Evolutionary conservation across 2,113 vertebrate species (phyloP).

Genomic region (Scolopax mira): DNA sequence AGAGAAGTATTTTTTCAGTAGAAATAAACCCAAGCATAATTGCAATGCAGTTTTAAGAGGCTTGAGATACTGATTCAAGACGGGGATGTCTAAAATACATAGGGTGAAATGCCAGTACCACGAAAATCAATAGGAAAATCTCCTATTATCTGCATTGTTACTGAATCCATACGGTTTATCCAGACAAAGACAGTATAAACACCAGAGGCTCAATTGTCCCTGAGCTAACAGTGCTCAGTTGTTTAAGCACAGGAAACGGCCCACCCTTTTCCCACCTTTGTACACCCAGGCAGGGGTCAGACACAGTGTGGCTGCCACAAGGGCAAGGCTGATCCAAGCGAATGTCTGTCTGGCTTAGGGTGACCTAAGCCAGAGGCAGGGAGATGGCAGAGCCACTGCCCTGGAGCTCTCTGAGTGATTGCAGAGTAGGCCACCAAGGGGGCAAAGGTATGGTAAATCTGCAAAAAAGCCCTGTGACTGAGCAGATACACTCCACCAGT

Average conservation of each 20-base stretch:
- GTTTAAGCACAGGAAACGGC: slow-evolving; percentile 49
- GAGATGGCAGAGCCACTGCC: not conserved
- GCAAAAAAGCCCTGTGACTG: not conserved
- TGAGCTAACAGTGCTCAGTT: slow-evolving; percentile 36
- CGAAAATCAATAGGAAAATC: slow-evolving; percentile 40
- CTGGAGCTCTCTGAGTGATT: not conserved
- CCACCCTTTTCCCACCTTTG: slow-evolving; percentile 65
- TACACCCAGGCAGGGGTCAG: slow-evolving; percentile 63
- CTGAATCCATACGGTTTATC: slow-evolving; percentile 28
- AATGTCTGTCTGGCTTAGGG: not conserved
- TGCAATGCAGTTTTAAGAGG: not conserved
- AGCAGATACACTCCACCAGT: not conserved
- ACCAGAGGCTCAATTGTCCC: slow-evolving; percentile 59
- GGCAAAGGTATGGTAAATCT: rapidly evolving
- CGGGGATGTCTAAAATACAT: not conserved
- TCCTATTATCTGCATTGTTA: not conserved
- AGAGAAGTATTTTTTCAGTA: not conserved
- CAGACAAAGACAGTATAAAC: slow-evolving; percentile 66
- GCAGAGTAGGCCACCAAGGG: not conserved
- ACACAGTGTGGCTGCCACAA: not conserved
- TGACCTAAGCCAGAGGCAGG: not conserved
- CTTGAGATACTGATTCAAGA: not conserved
- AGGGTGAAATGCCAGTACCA: not conserved
- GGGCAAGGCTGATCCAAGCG: not conserved
- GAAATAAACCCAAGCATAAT: not conserved